phyloP scores from a whole-genome alignment of 2,797 vertebrate species.

The Parotocinclus haroldoi region DNA sequence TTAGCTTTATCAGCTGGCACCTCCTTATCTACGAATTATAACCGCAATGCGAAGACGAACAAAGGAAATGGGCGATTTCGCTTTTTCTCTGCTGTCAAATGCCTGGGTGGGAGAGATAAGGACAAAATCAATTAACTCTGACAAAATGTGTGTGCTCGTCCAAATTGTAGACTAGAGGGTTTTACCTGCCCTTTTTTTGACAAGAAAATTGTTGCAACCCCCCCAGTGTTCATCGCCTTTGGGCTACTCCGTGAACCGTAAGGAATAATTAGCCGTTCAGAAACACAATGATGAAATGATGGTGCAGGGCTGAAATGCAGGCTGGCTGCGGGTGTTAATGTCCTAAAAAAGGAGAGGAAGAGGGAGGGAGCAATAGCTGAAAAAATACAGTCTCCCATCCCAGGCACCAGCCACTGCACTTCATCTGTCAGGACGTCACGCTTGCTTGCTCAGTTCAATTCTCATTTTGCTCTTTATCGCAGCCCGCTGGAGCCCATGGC shows the following conservation, averaged over 20 bases:
- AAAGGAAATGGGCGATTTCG: constrained; percentile 29
- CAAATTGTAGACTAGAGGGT: constrained; percentile 7
- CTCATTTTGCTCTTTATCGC: constrained; percentile 63
- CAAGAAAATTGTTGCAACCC: constrained; percentile 14
- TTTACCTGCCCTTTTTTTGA: constrained; percentile 23
- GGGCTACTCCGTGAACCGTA: constrained; percentile 49
- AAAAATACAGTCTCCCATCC: constrained; percentile 35
- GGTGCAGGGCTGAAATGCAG: constrained; percentile 40
- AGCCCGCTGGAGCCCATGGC: constrained; percentile 60
- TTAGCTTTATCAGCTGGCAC: constrained; percentile 15
- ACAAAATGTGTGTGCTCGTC: constrained; percentile 22
- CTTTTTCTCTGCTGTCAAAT: constrained; percentile 30
- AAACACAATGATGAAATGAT: constrained; percentile 38
- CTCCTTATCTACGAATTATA: constrained; percentile 27
- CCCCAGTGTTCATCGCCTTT: constrained; percentile 9
- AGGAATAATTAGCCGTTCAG: constrained; percentile 49
- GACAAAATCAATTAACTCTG: constrained; percentile 45
- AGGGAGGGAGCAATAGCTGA: constrained; percentile 39
- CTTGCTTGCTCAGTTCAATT: constrained; percentile 64
- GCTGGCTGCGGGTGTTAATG: constrained; percentile 43
- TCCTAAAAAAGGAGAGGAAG: constrained; percentile 38
- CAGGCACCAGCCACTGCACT: constrained; percentile 45
- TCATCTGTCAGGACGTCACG: constrained; percentile 73
- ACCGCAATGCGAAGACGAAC: constrained; percentile 23
- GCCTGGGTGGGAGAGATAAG: constrained; percentile 37